Percentiles rank a stretch among this genome's conserved stretches.
These are phyloP conservation scores for Latheticus oryzae DNA, from an alignment of 2,888 invertebrate genomes.

Conservation along the genomic window DNA sequence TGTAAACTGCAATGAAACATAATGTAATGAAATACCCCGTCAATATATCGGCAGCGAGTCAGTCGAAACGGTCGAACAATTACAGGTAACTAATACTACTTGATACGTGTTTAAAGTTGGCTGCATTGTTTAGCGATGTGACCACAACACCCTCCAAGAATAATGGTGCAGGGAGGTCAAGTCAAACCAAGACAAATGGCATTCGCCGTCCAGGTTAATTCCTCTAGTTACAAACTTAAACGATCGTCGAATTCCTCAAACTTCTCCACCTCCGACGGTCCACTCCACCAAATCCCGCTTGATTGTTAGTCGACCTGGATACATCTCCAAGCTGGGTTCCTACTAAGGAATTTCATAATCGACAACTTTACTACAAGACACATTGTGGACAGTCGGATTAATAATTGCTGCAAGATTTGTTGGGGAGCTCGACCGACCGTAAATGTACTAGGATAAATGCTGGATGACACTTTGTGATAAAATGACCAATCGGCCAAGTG, in stretches of 20 bases:
- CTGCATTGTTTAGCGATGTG: conserved; percentile 65
- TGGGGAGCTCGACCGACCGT: conserved; percentile 33
- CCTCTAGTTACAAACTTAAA: conserved; percentile 62
- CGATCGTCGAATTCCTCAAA: conserved; percentile 62
- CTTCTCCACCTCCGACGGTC: conserved; percentile 42
- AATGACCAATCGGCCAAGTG: not conserved
- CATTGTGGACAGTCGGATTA: conserved; percentile 24
- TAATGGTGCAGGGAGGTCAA: conserved; percentile 62
- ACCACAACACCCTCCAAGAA: conserved; percentile 63
- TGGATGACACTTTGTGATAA: conserved; percentile 36
- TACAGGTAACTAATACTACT: conserved; percentile 65
- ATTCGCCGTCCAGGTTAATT: conserved; percentile 65
- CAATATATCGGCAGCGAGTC: conserved; percentile 57
- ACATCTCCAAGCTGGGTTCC: conserved; percentile 48
- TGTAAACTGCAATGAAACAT: conserved; percentile 60
- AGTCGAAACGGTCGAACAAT: conserved; percentile 55
- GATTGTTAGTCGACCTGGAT: conserved; percentile 39
- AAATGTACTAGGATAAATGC: conserved; percentile 32
- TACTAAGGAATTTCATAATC: conserved; percentile 58
- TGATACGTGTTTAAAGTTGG: conserved; percentile 65
- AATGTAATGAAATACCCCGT: conserved; percentile 63
- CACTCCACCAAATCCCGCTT: conserved; percentile 53
- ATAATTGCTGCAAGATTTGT: conserved; percentile 27
- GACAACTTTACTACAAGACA: conserved; percentile 31
- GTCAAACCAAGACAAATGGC: conserved; percentile 67